Base-by-base conservation (phyloP, 2,888 invertebrate genomes). In the Euplexia lucipara region DNA sequence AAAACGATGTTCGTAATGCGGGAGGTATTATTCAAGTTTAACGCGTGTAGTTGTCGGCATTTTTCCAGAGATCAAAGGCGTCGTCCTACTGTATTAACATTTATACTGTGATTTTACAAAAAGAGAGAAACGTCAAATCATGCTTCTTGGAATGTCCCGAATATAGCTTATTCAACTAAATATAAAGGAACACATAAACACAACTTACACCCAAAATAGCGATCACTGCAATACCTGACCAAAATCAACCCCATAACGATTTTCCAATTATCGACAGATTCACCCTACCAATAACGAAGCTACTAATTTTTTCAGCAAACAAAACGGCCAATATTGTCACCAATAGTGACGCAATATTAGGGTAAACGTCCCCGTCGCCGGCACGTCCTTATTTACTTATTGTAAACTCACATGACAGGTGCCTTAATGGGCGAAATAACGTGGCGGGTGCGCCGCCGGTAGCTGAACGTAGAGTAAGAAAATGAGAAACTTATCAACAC, bases 401-500 rank as follows among this genome's bases (percentile, higher is more conserved):
- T 94, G 95, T 94, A 94, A 94, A 94, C 95, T 94, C 92, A 91
- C 93, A 94, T 95, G 95, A 95, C 95, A 95, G 95, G 92, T 92
- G 88, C 91, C 94, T 90, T 95, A 95, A 95, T 95, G 86, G 93
- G 91, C 87, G 88, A 88, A 92, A 93, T 95, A 92, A 95, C 95
- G 92, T 92, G 95, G 91, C 94, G 92, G 94, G 94, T 82, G 92
- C 90, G 94, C 85, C 90, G 71, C 72, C 75, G 83, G 82, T 86
- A 81, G 79, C 70, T 58, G 63, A 70, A 2, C 89, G 87, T 80
- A 89, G 89, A 90, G 37, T 83, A 76, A 54, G 53, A 44, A 59
- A 68, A 56, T 66, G 9, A 8, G 8, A 7, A 16, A 35, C 26
- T 26, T 26, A 26, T 26, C 26, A 5, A 3, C 26, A 26, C 26